Evolutionary conservation across 2,888 invertebrate species (phyloP), one percentile per base, ranked within the genome.

Genomic region (Drosophila cognata): DNA sequence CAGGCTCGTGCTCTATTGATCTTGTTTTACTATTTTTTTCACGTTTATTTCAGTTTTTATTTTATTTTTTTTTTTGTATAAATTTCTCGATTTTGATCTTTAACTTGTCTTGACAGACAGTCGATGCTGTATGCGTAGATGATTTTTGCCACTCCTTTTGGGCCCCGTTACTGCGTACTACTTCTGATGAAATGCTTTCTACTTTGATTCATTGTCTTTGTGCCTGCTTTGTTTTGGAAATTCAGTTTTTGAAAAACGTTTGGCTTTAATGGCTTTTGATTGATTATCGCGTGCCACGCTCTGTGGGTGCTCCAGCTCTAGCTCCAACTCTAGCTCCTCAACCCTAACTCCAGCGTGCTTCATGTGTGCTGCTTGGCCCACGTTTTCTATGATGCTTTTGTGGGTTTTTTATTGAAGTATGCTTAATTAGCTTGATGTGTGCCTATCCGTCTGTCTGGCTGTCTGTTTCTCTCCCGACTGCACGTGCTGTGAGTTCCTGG

Each of bases 231-330:
- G 74, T 81, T 71, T 70, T 66, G 74, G 63, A 73, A 80, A 69
- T 59, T 69, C 62, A 55, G 57, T 53, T 72, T 75, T 61, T 38
- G 74, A 79, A 74, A 81, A 84, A 81, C 81, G 86, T 83, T 91
- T 88, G 89, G 87, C 90, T 91, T 88, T 88, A 88, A 88, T 88
- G 90, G 88, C 77, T 82, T 91, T 88, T 88, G 88, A 88, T 88
- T 88, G 88, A 88, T 88, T 88, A 88, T 88, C 91, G 91, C 90
- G 87, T 90, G 88, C 91, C 88, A 88, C 59, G 76, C 91, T 81
- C 91, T 74, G 91, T 86, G 90, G 86, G 85, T 91, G 90, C 88
- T 85, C 69, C 64, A 77, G 46, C 82, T 71, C 41, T 43, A 81
- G 6, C 53, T 35, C 18, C 60, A 56, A 10, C 59, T 62, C 18